Evolutionary conservation across 1,140 invertebrate genomes (phyloP).

Genomic region (Leptopilina clavipes): DNA sequence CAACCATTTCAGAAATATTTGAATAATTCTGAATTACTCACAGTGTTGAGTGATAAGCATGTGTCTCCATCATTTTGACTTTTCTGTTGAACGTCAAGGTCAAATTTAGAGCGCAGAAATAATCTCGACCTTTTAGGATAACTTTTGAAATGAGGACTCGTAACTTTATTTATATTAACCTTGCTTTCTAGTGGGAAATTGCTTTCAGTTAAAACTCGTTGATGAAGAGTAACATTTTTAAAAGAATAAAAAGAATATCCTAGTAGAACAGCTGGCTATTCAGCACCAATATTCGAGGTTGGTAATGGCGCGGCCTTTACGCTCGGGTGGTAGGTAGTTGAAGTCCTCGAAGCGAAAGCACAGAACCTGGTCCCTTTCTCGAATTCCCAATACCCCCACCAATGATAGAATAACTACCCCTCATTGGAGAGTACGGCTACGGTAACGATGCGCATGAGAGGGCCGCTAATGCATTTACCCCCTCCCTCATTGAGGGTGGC

Average conservation of each 20-base stretch:
- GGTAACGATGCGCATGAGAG: slow-evolving; percentile 26
- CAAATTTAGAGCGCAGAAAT: not conserved
- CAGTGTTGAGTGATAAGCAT: not conserved
- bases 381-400: slow-evolving; percentile 7
- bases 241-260: not conserved
- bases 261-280: not conserved
- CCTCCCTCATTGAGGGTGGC: slow-evolving; percentile 1
- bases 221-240: not conserved
- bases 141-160: not conserved
- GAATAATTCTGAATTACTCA: not conserved
- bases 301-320: not conserved
- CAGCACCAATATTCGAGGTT: not conserved
- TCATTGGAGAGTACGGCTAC: slow-evolving; percentile 17
- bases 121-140: not conserved
- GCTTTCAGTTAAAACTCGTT: not conserved
- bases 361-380: slow-evolving; percentile 21
- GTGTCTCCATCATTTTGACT: not conserved
- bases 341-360: slow-evolving; percentile 26
- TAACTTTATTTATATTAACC: not conserved
- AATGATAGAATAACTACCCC: not conserved
- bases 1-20: not conserved
- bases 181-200: not conserved
- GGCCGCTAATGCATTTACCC: not conserved
- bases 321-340: slow-evolving; percentile 10
- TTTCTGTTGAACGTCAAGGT: not conserved